These are phyloP conservation scores for Catamblyrhynchus diadema DNA, from an alignment of 2,797 vertebrate genomes.

Conservation along the genomic window DNA sequence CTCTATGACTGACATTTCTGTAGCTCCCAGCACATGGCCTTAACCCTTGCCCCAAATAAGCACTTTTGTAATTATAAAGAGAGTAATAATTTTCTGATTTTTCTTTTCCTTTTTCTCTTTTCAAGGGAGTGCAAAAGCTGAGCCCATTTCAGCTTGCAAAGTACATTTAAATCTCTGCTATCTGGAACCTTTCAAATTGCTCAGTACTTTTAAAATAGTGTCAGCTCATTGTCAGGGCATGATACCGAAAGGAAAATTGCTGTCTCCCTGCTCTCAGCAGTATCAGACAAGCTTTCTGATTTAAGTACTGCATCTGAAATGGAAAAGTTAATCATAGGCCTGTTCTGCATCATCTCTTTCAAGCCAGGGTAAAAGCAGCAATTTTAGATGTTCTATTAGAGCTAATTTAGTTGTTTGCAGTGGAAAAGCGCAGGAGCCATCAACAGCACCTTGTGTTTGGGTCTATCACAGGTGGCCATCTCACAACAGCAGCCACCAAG, in stretches of 20 bases:
- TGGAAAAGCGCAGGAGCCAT: background rate
- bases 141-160: background rate
- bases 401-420: background rate
- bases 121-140: background rate
- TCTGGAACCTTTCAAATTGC: background rate
- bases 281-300: background rate
- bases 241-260: slow-evolving; percentile 7
- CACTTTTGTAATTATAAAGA: background rate
- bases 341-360: background rate
- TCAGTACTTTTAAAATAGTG: background rate
- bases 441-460: background rate
- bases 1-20: background rate
- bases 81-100: background rate
- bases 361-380: background rate
- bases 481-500: fast-evolving
- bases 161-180: background rate
- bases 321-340: background rate
- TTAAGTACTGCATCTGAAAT: background rate
- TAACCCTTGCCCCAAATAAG: background rate
- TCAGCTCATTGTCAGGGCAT: background rate
- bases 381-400: background rate
- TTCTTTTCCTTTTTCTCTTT: background rate
- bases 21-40: background rate
- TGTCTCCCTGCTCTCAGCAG: background rate
- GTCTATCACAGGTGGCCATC: too few species aligned